phyloP scores from a whole-genome alignment of 2,888 invertebrate species.

The Melanostoma mellinum region DNA sequence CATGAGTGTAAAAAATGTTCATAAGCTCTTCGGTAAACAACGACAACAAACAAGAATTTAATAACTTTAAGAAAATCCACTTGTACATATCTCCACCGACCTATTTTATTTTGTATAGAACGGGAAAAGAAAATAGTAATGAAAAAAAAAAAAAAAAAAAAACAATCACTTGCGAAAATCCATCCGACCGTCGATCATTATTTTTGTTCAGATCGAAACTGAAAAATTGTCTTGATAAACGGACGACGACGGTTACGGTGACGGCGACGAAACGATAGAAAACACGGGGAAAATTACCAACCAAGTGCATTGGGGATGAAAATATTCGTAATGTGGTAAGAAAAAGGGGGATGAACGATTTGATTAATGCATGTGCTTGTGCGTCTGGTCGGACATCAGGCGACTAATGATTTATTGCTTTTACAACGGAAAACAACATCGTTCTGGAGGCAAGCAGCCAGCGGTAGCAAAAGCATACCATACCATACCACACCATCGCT shows the following conservation, averaged over 20 bases:
- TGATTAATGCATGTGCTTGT: conserved; percentile 71
- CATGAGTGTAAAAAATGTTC: not conserved
- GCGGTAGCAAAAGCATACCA: not conserved
- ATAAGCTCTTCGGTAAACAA: not conserved
- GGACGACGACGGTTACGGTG: conserved; percentile 14
- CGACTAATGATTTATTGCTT: conserved; percentile 69
- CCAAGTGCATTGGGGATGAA: conserved; percentile 43
- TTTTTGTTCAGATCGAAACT: conserved; percentile 64
- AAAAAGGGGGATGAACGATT: conserved; percentile 35
- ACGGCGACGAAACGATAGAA: conserved; percentile 16
- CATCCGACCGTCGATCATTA: conserved; percentile 64
- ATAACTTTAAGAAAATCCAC: conserved; percentile 40
- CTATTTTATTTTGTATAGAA: not conserved
- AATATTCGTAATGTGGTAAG: conserved; percentile 7
- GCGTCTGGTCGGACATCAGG: conserved; percentile 73
- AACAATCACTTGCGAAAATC: conserved; percentile 29
- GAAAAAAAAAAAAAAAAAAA: conserved; percentile 20
- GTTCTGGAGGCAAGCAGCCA: conserved; percentile 23
- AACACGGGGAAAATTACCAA: conserved; percentile 18
- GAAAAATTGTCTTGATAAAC: conserved; percentile 35
- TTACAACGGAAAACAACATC: conserved; percentile 65
- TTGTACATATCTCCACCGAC: conserved; percentile 22
- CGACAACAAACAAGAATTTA: conserved; percentile 30
- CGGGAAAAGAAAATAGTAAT: not conserved
- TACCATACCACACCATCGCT: not conserved